Evolutionary conservation across 2,888 invertebrate species (phyloP), one percentile per base, ranked within the genome.

Genomic region (Drosophila lutescens): DNA sequence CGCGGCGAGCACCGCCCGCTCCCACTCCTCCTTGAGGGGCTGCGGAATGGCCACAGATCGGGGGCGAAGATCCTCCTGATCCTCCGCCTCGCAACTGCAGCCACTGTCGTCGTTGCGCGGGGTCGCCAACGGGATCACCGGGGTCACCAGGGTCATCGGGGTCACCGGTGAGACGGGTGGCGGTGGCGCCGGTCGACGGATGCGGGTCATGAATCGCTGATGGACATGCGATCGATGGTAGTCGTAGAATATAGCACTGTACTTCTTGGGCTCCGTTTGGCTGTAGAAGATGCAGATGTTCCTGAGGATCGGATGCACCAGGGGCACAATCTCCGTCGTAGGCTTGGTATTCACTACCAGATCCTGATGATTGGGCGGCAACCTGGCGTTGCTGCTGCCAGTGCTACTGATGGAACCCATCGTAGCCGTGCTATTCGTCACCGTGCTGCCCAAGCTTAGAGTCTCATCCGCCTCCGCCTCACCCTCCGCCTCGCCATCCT

Each of bases 251-350:
- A 92, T 90, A 46, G 90, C 91, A 67, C 91, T 90, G 60, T 91
- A 77, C 54, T 85, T 85, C 55, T 89, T 89, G n/a, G 90, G 88
- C 57, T 91, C 90, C n/a, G 54, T 83, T 26, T 78, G 68, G 49
- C 91, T 91, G 67, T 90, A 92, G 65, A 91, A 86, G 32, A 92
- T 90, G 79, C 91, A 91, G 23, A 92, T 89, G 77, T 89, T 91
- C 40, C 90, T 88, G 58, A 90, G 85, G 20, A 88, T 17, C 58
- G 87, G 88, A 80, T 91, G 90, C 68, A 68, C 79, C 26, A 90
- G 59, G 34, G 66, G 41, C 0, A 49, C 47, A 6, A 32, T 30
- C 15, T 17, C 15, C 6, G 23, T 8, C 23, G 23, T 0, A 7
- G 44, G 44, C 38, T 20, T 8, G 8, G 17, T 17, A 23, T 36